These are phyloP conservation scores for Hycleus cichorii DNA, from an alignment of 1,140 invertebrate genomes.

Conservation along the genomic window DNA sequence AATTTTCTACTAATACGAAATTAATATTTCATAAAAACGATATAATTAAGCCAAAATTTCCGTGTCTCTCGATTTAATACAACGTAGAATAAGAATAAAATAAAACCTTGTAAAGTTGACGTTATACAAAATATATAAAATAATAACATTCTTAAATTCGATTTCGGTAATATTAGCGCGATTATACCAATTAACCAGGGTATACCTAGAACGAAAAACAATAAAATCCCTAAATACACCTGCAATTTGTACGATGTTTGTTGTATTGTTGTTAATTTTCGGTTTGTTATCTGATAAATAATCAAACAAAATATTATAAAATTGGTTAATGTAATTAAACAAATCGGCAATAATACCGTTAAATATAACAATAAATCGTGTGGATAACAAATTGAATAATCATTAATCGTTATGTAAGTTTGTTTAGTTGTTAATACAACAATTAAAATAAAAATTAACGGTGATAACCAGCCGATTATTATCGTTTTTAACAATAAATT, in stretches of 20 bases:
- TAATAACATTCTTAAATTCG: constrained; percentile 34
- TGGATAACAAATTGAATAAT: constrained; percentile 47
- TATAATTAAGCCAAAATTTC: constrained; percentile 41
- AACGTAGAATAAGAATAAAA: constrained; percentile 56
- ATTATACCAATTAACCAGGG: constrained; percentile 58
- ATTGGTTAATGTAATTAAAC: constrained; percentile 48
- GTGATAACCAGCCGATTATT: constrained; percentile 34
- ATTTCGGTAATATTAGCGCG: constrained; percentile 41
- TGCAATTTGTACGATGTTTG: constrained; percentile 47
- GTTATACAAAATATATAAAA: constrained; percentile 54
- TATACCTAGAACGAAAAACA: constrained; percentile 55
- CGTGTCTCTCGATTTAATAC: constrained; percentile 49
- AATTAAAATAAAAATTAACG: constrained; percentile 23
- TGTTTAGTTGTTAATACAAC: constrained; percentile 39
- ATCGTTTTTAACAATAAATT: constrained; percentile 33
- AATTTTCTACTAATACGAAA: neutral
- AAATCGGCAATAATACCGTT: constrained; percentile 48
- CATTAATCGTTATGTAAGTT: constrained; percentile 39
- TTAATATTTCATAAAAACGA: neutral
- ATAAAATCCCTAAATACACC: constrained; percentile 48
- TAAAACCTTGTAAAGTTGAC: constrained; percentile 54
- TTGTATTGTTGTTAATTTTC: constrained; percentile 42
- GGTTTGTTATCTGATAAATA: constrained; percentile 45
- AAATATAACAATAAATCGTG: constrained; percentile 46
- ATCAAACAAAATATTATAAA: constrained; percentile 48